Percentiles rank a stretch among this genome's conserved stretches.
These are phyloP conservation scores for Sparus aurata DNA, from an alignment of 2,797 vertebrate species.

Conservation along the genomic window DNA sequence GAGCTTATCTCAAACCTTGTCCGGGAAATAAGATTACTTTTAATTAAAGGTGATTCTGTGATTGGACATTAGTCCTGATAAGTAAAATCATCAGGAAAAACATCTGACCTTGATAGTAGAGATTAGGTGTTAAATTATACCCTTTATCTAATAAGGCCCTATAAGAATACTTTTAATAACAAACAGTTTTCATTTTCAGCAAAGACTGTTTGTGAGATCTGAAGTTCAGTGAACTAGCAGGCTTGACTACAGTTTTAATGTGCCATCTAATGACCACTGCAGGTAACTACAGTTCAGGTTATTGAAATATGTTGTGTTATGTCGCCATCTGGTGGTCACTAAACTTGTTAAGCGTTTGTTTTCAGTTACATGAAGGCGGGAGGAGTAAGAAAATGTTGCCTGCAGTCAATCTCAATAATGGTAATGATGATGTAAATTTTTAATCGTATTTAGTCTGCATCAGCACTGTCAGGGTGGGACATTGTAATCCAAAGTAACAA, in stretches of 20 bases:
- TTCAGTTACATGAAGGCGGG: background rate
- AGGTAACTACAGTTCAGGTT: background rate
- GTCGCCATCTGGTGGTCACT: slow-evolving; percentile 49
- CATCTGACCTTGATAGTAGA: background rate
- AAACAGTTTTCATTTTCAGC: background rate
- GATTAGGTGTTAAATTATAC: background rate
- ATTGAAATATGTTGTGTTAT: slow-evolving; percentile 17
- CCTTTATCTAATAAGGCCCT: background rate
- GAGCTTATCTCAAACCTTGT: slow-evolving; percentile 42
- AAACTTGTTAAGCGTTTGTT: fast-evolving
- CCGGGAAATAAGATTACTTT: slow-evolving; percentile 36
- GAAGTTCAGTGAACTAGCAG: background rate
- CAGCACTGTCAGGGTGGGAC: background rate
- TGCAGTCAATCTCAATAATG: background rate
- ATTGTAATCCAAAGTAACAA: background rate
- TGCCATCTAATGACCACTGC: slow-evolving; percentile 14
- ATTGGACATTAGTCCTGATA: slow-evolving; percentile 21
- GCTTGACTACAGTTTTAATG: fast-evolving
- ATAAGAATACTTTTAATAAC: background rate
- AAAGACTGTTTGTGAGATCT: background rate
- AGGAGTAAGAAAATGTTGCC: background rate
- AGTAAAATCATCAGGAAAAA: slow-evolving; percentile 1
- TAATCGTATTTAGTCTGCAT: background rate
- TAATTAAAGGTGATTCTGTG: slow-evolving; percentile 28
- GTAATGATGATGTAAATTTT: background rate